phyloP scores from a whole-genome alignment of 2,888 invertebrate species.

The Sarcophaga subvicina region DNA sequence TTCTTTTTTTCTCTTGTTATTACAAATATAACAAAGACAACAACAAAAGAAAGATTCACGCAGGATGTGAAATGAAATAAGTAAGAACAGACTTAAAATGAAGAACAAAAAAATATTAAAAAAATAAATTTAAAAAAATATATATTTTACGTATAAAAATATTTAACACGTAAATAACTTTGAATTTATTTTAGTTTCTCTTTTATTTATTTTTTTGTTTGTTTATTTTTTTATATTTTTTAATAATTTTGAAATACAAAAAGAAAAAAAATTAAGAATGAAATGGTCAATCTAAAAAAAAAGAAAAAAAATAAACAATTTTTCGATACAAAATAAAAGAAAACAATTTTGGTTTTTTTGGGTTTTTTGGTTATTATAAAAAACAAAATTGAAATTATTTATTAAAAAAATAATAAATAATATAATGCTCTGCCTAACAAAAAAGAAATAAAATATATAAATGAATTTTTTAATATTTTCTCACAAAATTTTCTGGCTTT shows the following conservation, averaged over 20 bases:
- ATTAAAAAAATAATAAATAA: constrained; percentile 78
- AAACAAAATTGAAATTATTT: constrained; percentile 76
- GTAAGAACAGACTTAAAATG: constrained; percentile 42
- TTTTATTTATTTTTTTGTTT: constrained; percentile 3
- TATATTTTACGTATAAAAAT: constrained; percentile 62
- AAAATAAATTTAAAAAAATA: constrained; percentile 23
- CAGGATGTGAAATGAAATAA: constrained; percentile 27
- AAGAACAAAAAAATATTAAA: constrained; percentile 54
- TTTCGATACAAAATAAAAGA: constrained; percentile 39
- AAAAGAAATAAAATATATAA: constrained; percentile 58
- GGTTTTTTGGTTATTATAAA: constrained; percentile 71
- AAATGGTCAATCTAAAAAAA: constrained; percentile 36
- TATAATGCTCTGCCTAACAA: constrained; percentile 74
- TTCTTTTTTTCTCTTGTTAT: constrained; percentile 56
- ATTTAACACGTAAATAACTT: constrained; percentile 58
- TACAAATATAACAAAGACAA: constrained; percentile 62
- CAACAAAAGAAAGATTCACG: constrained; percentile 58
- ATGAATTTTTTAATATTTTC: constrained; percentile 62
- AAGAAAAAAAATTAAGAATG: constrained; percentile 41
- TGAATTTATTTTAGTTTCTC: constrained; percentile 29
- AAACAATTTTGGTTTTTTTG: constrained; percentile 56
- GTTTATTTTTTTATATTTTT: constrained; percentile 20
- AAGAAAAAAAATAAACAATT: constrained; percentile 38
- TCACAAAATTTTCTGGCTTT: constrained; percentile 62
- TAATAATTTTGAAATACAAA: constrained; percentile 51